Evolutionary conservation across 2,113 vertebrate species (phyloP).

Genomic region (Notiomystis cincta): DNA sequence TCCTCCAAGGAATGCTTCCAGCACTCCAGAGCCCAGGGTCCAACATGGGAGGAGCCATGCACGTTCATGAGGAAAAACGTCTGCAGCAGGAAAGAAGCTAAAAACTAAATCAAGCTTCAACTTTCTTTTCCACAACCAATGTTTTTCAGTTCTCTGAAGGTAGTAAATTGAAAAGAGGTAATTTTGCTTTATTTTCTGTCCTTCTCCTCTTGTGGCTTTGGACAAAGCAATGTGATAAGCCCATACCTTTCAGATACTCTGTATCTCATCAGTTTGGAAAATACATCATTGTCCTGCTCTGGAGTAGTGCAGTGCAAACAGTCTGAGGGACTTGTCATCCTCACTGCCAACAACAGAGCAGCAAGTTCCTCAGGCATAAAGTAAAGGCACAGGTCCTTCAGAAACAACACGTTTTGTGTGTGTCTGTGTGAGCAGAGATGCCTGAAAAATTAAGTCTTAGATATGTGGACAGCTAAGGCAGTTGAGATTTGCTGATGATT

Average conservation of each 20-base stretch:
- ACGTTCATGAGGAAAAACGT: not conserved
- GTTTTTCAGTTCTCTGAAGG: not conserved
- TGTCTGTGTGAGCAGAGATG: not conserved
- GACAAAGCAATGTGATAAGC: not conserved
- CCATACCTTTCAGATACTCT: not conserved
- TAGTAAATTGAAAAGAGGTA: not conserved
- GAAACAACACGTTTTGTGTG: not conserved
- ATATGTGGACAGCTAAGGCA: not conserved
- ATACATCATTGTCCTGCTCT: not conserved
- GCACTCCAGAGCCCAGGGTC: not conserved
- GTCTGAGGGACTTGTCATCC: not conserved
- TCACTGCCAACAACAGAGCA: not conserved
- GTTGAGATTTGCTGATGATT: not conserved
- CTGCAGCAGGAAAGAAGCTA: not conserved
- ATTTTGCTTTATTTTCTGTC: not conserved
- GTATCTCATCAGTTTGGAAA: not conserved
- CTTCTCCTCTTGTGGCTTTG: not conserved
- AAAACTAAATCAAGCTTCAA: not conserved
- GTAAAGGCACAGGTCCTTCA: not conserved
- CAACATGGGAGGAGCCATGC: not conserved
- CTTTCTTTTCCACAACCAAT: not conserved
- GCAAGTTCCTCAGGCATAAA: not conserved
- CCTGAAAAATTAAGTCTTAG: not conserved
- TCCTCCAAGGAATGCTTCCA: not conserved
- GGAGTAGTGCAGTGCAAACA: not conserved